Evolutionary conservation across 1,140 invertebrate genomes (phyloP).

Genomic region (Paraescarpia echinospica): DNA sequence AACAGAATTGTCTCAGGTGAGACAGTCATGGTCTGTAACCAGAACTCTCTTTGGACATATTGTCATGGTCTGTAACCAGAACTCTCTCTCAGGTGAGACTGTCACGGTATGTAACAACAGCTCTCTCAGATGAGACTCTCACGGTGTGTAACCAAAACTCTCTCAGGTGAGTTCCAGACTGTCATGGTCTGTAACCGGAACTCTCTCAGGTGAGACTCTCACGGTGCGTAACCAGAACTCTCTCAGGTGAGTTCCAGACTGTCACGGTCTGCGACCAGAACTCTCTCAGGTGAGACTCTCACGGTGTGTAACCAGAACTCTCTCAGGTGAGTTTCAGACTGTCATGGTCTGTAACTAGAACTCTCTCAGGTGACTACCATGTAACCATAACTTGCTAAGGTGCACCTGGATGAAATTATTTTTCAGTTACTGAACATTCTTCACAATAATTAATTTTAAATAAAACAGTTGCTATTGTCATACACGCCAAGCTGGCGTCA

Average conservation of each 20-base stretch:
- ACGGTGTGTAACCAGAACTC: conserved; percentile 33
- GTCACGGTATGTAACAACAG: conserved; percentile 43
- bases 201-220: not conserved
- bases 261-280: conserved; percentile 36
- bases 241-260: conserved; percentile 35
- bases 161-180: conserved; percentile 38
- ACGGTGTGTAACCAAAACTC: conserved; percentile 33
- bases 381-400: no score
- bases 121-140: not conserved
- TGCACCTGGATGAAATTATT: no score
- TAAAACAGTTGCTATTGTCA: no score
- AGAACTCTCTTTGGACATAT: conserved; percentile 29
- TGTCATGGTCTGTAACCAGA: conserved; percentile 36
- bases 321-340: conserved; percentile 35
- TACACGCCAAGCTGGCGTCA: no score
- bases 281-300: not conserved
- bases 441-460: no score
- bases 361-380: no score
- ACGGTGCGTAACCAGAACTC: not conserved
- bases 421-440: no score
- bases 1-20: conserved; percentile 37
- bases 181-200: conserved; percentile 50
- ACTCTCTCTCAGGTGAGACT: conserved; percentile 37
- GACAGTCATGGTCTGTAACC: conserved; percentile 48
- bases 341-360: not conserved